Evolutionary conservation across 2,113 vertebrate genomes (phyloP).

Genomic region (Gobio gobio): DNA sequence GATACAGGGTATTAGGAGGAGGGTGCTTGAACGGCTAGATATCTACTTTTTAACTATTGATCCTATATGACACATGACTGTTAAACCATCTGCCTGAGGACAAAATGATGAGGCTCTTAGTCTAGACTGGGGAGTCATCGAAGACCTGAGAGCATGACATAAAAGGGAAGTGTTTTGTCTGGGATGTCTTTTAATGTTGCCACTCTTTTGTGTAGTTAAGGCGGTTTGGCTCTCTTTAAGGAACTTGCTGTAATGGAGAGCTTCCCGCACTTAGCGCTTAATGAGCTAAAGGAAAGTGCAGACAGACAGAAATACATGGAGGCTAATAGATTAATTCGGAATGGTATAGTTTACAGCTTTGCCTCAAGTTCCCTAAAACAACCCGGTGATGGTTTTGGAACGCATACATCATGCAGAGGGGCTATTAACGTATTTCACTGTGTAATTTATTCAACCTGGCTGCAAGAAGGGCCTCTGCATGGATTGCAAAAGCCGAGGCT

Average conservation of each 20-base stretch:
- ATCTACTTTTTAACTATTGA: slow-evolving; percentile 45
- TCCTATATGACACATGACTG: slow-evolving; percentile 4
- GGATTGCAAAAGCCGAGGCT: background rate
- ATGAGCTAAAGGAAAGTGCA: slow-evolving; percentile 27
- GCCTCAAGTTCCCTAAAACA: slow-evolving; percentile 32
- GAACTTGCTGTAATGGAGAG: slow-evolving; percentile 34
- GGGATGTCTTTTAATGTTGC: slow-evolving; percentile 25
- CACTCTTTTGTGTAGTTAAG: slow-evolving; percentile 45
- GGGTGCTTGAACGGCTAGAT: slow-evolving; percentile 41
- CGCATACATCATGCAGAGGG: background rate
- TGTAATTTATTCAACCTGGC: background rate
- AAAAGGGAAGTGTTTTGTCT: slow-evolving; percentile 47
- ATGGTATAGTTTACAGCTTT: slow-evolving; percentile 30
- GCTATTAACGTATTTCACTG: slow-evolving; percentile 23
- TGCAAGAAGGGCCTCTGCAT: background rate
- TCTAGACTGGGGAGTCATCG: background rate
- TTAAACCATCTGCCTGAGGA: slow-evolving; percentile 45
- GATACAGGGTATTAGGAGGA: slow-evolving; percentile 31
- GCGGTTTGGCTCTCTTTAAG: slow-evolving; percentile 47
- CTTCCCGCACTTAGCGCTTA: slow-evolving; percentile 39
- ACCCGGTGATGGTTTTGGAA: slow-evolving; percentile 5
- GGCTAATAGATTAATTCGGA: slow-evolving; percentile 46
- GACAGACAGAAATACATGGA: slow-evolving; percentile 11
- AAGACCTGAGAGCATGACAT: slow-evolving; percentile 38
- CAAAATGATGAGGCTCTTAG: slow-evolving; percentile 21